Evolutionary conservation across 1,140 invertebrate genomes (phyloP), one percentile per base, ranked within the genome.

Genomic region (Phocides pigmalion): DNA sequence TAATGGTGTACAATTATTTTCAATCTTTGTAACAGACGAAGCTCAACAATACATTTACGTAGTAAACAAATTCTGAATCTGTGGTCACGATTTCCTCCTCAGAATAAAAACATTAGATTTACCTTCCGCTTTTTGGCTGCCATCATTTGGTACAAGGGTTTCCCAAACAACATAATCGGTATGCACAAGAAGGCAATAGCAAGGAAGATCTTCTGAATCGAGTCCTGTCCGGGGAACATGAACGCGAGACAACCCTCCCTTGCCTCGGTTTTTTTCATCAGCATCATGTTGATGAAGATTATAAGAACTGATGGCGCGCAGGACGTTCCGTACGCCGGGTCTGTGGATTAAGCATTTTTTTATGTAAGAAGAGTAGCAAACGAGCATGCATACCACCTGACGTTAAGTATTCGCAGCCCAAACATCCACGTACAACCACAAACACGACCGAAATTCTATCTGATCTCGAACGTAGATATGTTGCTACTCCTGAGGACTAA

Each of bases 161-260:
- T 99, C 2, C 95, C 96, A 1, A 98, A 90, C 61, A 99, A 92
- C 98, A 99, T 99, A 92, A 98, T 96, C 0, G 99, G 99, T 67
- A 99, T 94, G 83, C 98, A 99, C 0, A 97, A 72, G 3, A 99
- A 76, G 2, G 97, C 98, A 5, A 97, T 66, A 0, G 97, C 63
- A 0, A 99, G 94, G 17, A 99, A 93, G 14, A 98, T 92, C 59
- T 93, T 95, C 90, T 99, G 98, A 41, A 99, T 86, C 3, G 81
- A 92, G 64, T 86, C 86, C 75, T 97, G 95, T 0, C 96, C 96
- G 15, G 81, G 74, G 70, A 93, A 97, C 95, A 97, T 97, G 68
- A 93, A 94, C 0, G 90, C 70, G 20, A 90, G 62, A 70, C 94
- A 92, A 0, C 93, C 91, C 1, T 61, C 16, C 1, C 82, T 64